phyloP scores from a whole-genome alignment of 2,888 invertebrate species.

The Thalpophila matura region DNA sequence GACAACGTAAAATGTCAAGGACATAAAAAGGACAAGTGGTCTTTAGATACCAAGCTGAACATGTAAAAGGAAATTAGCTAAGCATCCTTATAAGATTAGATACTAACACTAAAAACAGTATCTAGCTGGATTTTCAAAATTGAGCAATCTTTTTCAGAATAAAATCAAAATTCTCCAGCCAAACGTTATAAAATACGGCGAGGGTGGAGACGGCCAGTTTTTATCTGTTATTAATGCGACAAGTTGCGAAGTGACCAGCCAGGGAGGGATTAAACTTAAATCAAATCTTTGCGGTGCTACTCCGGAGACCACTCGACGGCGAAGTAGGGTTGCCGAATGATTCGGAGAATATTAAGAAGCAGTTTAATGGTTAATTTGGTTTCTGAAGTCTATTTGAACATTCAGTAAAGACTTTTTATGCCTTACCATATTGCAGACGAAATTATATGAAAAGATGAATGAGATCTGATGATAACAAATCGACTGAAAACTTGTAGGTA shows the following conservation, averaged over 20 bases:
- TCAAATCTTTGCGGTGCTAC: conserved; percentile 53
- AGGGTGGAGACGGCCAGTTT: conserved; percentile 40
- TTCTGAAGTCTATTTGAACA: neutral
- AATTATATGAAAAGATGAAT: neutral
- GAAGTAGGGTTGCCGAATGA: conserved; percentile 26
- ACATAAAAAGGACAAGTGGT: neutral
- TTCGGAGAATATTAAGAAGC: conserved; percentile 16
- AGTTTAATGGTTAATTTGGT: conserved; percentile 8
- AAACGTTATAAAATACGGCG: conserved; percentile 40
- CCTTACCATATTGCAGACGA: neutral
- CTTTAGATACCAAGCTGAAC: neutral
- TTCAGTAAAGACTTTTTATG: neutral
- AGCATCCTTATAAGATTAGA: neutral
- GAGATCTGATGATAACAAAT: neutral
- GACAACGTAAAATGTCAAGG: conserved; percentile 15
- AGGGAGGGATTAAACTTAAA: conserved; percentile 54
- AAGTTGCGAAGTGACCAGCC: conserved; percentile 55
- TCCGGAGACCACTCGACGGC: conserved; percentile 33
- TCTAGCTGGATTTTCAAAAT: neutral
- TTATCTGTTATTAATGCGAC: conserved; percentile 61
- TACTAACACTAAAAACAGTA: neutral
- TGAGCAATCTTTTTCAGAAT: conserved; percentile 15
- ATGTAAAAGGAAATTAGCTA: neutral
- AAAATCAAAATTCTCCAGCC: conserved; percentile 42
- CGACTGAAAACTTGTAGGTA: too few species aligned